Conservation (phyloP, 1,140 invertebrate genomes). For the Panagrolaimus sp. region DNA sequence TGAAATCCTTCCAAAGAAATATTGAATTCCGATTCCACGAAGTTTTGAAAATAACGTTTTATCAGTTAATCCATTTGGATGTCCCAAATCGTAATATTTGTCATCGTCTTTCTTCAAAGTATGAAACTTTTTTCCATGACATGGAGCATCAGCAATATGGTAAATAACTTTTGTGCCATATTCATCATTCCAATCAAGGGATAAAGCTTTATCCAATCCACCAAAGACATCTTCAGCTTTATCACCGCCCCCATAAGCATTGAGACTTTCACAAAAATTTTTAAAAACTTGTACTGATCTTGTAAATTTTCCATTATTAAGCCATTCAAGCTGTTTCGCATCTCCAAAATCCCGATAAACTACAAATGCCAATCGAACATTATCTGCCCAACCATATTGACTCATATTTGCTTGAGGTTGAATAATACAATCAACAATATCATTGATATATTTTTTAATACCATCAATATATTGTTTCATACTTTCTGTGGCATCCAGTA, state of each 20-base stretch:
- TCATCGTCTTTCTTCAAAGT: neutral
- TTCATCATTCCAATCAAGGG: conserved; percentile 13
- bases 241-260: conserved; percentile 8
- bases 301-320: conserved; percentile 12
- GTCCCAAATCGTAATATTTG: conserved; percentile 15
- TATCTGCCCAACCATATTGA: neutral
- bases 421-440: neutral
- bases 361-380: neutral
- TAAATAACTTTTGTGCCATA: conserved; percentile 21
- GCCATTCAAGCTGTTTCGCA: neutral
- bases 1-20: conserved; percentile 17
- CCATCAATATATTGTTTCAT: conserved; percentile 11
- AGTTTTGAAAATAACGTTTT: conserved; percentile 17
- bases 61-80: conserved; percentile 15
- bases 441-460: conserved; percentile 2
- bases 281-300: neutral
- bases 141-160: conserved; percentile 19
- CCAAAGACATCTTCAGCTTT: conserved; percentile 20
- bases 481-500: conserved; percentile 18
- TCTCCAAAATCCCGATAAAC: conserved; percentile 16
- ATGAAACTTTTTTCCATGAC: conserved; percentile 13
- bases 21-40: conserved; percentile 14
- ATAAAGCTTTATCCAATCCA: conserved; percentile 14
- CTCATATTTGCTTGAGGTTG: neutral
- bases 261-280: neutral